Base-by-base conservation (phyloP, 2,888 invertebrate species). In the Toxonevra muliebris region DNA sequence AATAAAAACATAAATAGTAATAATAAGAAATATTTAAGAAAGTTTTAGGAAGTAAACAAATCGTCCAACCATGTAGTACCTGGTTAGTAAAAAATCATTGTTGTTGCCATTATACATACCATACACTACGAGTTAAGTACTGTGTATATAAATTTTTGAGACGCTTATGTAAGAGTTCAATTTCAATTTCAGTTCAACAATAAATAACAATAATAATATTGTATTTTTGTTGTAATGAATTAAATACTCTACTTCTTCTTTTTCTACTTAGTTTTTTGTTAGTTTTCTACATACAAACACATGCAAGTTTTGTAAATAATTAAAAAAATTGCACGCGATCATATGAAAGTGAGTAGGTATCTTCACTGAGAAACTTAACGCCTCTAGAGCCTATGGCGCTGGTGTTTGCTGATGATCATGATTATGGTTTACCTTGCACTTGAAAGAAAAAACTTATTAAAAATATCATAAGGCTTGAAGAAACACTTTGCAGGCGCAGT, bases 41-140 rank as follows among this genome's bases (percentile, higher is more conserved):
- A 48, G 48, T 48, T 48, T 60, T 65, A 71, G 74, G 74, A 74
- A 74, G 70, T 64, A 40, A 10, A 62, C 60, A 52, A 68, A 63
- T 68, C 72, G 74, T 43, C 72, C 74, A 73, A 73, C 72, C 75
- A 69, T 74, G 55, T 63, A 68, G 73, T 75, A 68, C 75, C 73
- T 71, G 74, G 73, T 69, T 74, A 69, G 66, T 54, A 20, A 61
- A 40, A n/a, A 45, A 30, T 41, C 57, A 2, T 19, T 45, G 42
- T 54, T 20, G 40, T 45, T 45, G 45, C 40, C 43, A 15, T 63
- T 17, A 53, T 41, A 61, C 13, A 17, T 61, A 61, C 52, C 41
- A 19, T n/a, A 52, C 52, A 17, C 13, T 20, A 54, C 10, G 57
- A 50, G 50, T 64, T 53, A 40, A 55, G 52, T 60, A 58, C 40